Evolutionary conservation across 1,140 invertebrate species (phyloP), one percentile per base, ranked within the genome.

Genomic region (Brachionus calyciflorus): DNA sequence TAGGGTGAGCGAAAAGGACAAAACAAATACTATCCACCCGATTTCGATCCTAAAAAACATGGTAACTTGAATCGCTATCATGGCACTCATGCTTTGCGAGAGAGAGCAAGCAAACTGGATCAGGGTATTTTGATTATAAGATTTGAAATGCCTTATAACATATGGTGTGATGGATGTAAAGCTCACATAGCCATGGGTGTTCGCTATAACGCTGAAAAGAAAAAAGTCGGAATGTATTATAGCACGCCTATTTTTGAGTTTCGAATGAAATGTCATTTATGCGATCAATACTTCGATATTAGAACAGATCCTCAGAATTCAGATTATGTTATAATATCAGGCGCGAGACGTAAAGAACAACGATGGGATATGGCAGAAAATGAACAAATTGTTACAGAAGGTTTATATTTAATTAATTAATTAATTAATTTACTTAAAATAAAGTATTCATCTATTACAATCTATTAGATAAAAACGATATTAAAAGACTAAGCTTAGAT

Each of bases 111-210:
- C 21, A 99, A 99, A 86, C 87, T 98, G 0, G 90, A 95, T 80
- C 88, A 94, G 85, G 96, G 96, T 14, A 99, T 99, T 78, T 89
- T 99, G 41, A 95, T 98, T 55, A 98, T 99, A 79, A 89, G 88
- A 85, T 99, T 99, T 89, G 97, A 99, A 87, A 96, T 99, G 94
- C 97, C 97, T 0, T 99, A 96, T 81, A 99, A 99, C 85, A 98
- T 99, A 79, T 99, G 95, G 95, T 98, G 95, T 81, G 91, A 94
- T 63, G 95, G 95, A 30, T 99, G 97, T 84, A 90, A 91, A 65
- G 99, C 96, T 87, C 96, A 98, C 82, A 95, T 99, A 79, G 97
- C 95, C 26, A 98, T 97, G 94, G 96, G 97, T 24, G 96, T 99
- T 0, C 88, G 90, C 73, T 99, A 99, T 82, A 99, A 99, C 87